Base-by-base conservation (phyloP, 2,797 vertebrate species). In the Galago senegalensis region DNA sequence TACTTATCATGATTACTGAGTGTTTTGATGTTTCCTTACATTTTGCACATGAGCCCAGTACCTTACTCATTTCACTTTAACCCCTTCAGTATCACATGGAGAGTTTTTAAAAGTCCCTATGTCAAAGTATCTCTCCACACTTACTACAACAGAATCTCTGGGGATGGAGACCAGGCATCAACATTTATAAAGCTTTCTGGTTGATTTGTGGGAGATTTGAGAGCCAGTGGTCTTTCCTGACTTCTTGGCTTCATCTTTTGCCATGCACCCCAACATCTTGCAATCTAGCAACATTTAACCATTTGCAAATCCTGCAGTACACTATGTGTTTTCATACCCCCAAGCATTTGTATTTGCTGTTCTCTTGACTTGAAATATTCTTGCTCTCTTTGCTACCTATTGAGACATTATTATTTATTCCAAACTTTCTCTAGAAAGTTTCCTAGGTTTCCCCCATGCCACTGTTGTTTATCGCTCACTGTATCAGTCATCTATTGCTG, bases 1-100 rank as follows among this genome's bases (percentile, higher is more conserved):
- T 58, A 84, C 60, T 89, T 82, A 83, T 80, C 49, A 65, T 89
- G 79, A 73, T 92, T 87, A 25, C 46, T 92, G 76, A 83, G 17
- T 10, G 40, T 76, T 37, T 40, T 40, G n/a, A 17, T 46, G 13
- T 49, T 29, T 61, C 56, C 25, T 91, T 93, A 80, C 83, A 76
- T 72, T 83, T 93, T 87, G 14, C 77, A 73, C 34, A 49, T 13
- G 53, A 87, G 16, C 23, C 20, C 80, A 86, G 10, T 67, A 73
- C 88, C 27, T 75, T 31, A 61, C 17, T 69, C 20, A 4, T 81
- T 87, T 87, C 21, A 81, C 18, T 65, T 46, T 49, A 46, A 27
- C 88, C 31, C 12, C 40, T 93, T 14, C 20, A 14, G 0, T 76
- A 8, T 13, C 21, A 88, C 46, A 20, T 21, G 56, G 49, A 94